Base-by-base conservation (phyloP, 2,113 vertebrate genomes). In the Mixornis gularis region DNA sequence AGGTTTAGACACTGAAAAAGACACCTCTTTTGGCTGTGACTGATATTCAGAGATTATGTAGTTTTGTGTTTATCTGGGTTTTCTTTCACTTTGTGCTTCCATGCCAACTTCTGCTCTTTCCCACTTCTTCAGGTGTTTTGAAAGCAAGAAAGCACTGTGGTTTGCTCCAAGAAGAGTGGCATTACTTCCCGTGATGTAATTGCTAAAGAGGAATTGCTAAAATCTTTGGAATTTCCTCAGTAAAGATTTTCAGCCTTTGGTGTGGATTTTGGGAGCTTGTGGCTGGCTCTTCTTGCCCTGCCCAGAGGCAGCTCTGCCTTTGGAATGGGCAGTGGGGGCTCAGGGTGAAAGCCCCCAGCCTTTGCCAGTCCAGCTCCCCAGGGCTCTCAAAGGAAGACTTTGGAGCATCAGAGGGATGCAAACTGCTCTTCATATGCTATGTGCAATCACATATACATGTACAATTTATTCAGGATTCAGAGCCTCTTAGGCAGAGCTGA, bases 1-100 rank as follows among this genome's bases (percentile, higher is more conserved):
- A 59, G 46, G 58, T 82, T 94, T 85, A 92, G 53, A 68, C 70
- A 55, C 69, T 74, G 71, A 73, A 87, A 68, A 26, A 90, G 65
- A 68, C 69, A 51, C 32, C 18, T 51, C 73, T 89, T 87, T 85
- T 89, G 70, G 30, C 80, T 73, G 55, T 40, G 71, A 85, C 49
- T 87, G 71, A 66, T 79, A 63, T 15, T 87, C 46, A 63, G 40
- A 69, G 41, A 76, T 59, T 38, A 49, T 60, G 32, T 58, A 64
- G 32, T 80, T 89, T 79, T 3, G 1, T 90, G 49, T 86, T 94
- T 93, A 73, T 88, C 72, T 70, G 76, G 53, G 9, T 65, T 92
- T 91, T 85, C 63, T 80, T 91, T 83, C 0, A 3, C 36, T 87
- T 58, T 1, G 2, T 15, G 40, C 17, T 69, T 17, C 26, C 30